These are phyloP conservation scores for mouse (Mus musculus) DNA, from an alignment of 2,113 vertebrate genomes.

Conservation along the genomic window DNA sequence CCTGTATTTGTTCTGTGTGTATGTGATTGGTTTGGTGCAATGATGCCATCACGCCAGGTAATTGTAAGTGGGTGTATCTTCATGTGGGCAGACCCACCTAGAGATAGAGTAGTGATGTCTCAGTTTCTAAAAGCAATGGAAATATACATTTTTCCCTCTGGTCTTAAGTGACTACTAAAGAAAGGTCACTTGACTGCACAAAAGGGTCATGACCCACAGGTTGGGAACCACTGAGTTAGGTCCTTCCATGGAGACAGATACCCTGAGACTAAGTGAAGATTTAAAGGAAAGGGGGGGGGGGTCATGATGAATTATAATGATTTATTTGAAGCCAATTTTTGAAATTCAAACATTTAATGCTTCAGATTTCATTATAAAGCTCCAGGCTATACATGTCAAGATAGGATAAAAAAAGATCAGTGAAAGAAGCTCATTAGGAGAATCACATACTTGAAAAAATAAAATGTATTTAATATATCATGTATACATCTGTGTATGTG, in stretches of 20 bases:
- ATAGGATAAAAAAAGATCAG: slow-evolving; percentile 5
- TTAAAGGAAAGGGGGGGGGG: background rate
- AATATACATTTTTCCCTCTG: background rate
- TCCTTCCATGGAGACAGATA: background rate
- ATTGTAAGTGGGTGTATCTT: background rate
- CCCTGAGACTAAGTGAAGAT: background rate
- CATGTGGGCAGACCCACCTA: background rate
- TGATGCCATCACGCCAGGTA: background rate
- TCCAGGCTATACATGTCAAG: background rate
- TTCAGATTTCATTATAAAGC: slow-evolving; percentile 51
- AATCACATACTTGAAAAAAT: slow-evolving; percentile 23
- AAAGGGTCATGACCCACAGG: background rate
- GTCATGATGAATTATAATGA: background rate
- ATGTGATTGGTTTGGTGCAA: background rate
- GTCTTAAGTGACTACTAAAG: background rate
- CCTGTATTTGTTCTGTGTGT: background rate
- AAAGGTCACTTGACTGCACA: background rate
- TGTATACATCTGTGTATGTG: background rate
- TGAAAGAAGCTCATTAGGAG: background rate
- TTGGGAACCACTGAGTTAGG: background rate
- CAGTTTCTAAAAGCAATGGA: background rate
- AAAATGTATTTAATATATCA: background rate
- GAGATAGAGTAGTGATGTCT: background rate
- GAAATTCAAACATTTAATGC: background rate
- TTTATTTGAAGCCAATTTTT: slow-evolving; percentile 27